phyloP scores from a whole-genome alignment of 2,797 vertebrate species.

The Alauda arvensis region DNA sequence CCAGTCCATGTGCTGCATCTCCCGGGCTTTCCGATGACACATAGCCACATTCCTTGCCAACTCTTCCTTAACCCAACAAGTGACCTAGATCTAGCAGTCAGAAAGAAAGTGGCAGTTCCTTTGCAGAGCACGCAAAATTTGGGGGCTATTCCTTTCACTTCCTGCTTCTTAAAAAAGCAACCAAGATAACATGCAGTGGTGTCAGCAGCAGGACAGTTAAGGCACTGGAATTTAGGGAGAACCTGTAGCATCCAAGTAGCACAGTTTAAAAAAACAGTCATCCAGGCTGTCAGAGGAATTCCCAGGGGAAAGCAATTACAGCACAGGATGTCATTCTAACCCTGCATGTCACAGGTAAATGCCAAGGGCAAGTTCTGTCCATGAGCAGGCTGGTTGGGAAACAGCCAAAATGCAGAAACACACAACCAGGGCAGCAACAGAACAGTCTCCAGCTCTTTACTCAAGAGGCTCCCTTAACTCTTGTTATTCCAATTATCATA shows the following conservation, averaged over 20 bases:
- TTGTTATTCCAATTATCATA: not conserved
- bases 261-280: not conserved
- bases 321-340: not conserved
- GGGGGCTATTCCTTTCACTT: not conserved
- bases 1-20: not conserved
- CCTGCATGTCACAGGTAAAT: not conserved
- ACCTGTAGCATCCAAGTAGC: not conserved
- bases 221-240: not conserved
- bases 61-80: conserved; percentile 25
- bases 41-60: conserved; percentile 4
- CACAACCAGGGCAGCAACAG: not conserved
- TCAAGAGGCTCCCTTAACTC: not conserved
- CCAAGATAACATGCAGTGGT: not conserved
- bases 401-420: not conserved
- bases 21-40: conserved; percentile 34
- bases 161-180: not conserved
- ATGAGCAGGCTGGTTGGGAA: not conserved
- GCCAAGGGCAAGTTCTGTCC: not conserved
- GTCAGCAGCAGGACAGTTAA: not conserved
- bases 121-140: not conserved
- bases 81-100: conserved; percentile 9
- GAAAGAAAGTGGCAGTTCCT: not conserved
- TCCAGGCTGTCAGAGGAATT: not conserved
- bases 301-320: not conserved
- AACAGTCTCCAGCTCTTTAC: not conserved